phyloP scores from a whole-genome alignment of 2,888 invertebrate genomes.

The Yponomeuta cagnagella region DNA sequence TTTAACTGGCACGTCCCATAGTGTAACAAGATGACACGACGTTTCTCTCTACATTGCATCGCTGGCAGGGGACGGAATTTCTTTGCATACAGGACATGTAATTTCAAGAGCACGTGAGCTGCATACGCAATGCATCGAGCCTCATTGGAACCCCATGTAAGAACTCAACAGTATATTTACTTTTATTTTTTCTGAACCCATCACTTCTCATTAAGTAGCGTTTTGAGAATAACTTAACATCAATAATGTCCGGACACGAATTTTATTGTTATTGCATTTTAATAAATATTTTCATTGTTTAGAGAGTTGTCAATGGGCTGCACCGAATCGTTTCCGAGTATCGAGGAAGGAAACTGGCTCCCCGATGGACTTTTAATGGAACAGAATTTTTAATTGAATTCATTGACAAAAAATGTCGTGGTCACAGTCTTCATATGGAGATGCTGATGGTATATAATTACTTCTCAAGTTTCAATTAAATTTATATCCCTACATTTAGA shows the following conservation, averaged over 20 bases:
- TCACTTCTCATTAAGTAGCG: slow-evolving; percentile 75
- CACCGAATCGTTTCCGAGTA: slow-evolving; percentile 50
- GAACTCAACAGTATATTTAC: slow-evolving; percentile 57
- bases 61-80: slow-evolving; percentile 42
- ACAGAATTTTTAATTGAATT: slow-evolving; percentile 5
- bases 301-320: slow-evolving; percentile 44
- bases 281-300: slow-evolving; percentile 68
- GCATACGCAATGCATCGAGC: slow-evolving; percentile 54
- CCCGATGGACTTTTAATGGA: slow-evolving; percentile 4
- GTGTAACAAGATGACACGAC: slow-evolving; percentile 29
- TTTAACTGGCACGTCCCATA: slow-evolving; percentile 15
- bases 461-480: too few species aligned
- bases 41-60: slow-evolving; percentile 39
- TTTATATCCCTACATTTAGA: too few species aligned
- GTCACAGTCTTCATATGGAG: too few species aligned
- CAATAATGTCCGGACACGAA: slow-evolving; percentile 72
- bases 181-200: slow-evolving; percentile 72
- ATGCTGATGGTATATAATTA: too few species aligned
- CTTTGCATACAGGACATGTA: slow-evolving; percentile 68
- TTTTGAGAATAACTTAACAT: slow-evolving; percentile 74
- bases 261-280: slow-evolving; percentile 76
- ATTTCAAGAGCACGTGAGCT: slow-evolving; percentile 55
- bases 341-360: slow-evolving; percentile 54
- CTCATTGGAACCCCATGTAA: slow-evolving; percentile 49
- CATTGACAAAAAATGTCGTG: neutral